Base-by-base conservation (phyloP, 1,140 invertebrate genomes). In the Helicoverpa armigera region DNA sequence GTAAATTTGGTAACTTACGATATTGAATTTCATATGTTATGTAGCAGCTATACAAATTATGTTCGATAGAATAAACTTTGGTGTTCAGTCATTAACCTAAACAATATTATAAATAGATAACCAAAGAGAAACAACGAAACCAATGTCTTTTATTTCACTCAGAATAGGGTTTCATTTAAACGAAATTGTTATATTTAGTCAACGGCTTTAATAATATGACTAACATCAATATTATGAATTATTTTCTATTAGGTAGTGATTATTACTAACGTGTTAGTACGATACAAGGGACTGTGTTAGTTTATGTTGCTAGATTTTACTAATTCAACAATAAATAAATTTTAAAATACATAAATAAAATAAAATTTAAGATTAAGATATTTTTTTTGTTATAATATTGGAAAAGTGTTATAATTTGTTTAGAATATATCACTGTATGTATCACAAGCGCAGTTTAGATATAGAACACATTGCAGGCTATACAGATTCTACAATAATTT, bases 41-140 rank as follows among this genome's bases (percentile, higher is more conserved):
- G 65, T 79, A 82, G 81, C 81, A 83, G 80, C 61, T 79, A 79
- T 70, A 79, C 65, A 79, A 23, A 50, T 67, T 58, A 79, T 70
- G 63, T 70, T 70, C 35, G 65, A 79, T 79, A 79, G 65, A 69
- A 88, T 83, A 83, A 89, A 91, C 93, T 94, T 94, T 94, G 92
- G 92, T 86, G 89, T 89, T 88, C 87, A 88, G 90, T 84, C 87
- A 91, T 86, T 89, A 89, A 91, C 86, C 89, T 93, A 93, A 85
- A 89, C 35, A 80, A 86, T 83, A 90, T 88, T 91, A 94, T 76
- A 93, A 91, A 90, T 94, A 93, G 89, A 88, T 89, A 91, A 94
- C 87, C 88, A 87, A 90, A 89, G 80, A 88, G 88, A 90, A 90
- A 91, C 83, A 91, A 92, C 85, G 82, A 89, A 87, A 90, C 83